Evolutionary conservation across 2,888 invertebrate species (phyloP), one percentile per base, ranked within the genome.

Genomic region (Venustoraphidia nigricollis): DNA sequence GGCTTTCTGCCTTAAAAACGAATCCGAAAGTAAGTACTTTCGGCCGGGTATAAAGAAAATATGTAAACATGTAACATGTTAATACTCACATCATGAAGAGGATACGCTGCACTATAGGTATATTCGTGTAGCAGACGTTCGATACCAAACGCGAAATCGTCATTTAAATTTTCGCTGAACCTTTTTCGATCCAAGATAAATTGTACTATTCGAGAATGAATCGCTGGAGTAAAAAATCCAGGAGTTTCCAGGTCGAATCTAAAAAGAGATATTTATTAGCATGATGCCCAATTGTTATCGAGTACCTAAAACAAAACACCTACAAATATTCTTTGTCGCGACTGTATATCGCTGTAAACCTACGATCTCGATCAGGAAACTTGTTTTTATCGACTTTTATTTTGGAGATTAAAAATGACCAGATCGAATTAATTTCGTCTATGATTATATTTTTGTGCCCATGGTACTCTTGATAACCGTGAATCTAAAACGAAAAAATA

Each of bases 261-360:
- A 62, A 9, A 64, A 63, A 47, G 41, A 36, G 34, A 48, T 53
- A 47, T 39, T 17, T 43, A 44, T n/a, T 47, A 41, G 44, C 48
- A 46, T 47, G 47, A 48, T 40, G 49, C 38, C 46, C 43, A 43
- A 49, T 41, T 47, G 40, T 45, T 42, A 44, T 42, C 34, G 17
- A 45, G 4, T 46, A 13, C 10, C 27, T 40, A 17, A 47, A 51
- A 37, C 46, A 37, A 40, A 41, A 46, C 9, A 77, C 86, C 81
- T 68, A 90, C 84, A 95, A 73, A 67, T 93, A 94, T 67, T 92
- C 89, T 65, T 89, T 90, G 62, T 93, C 92, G 56, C 89, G 78
- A 54, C 86, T 85, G 66, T 90, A 95, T 49, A 90, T 83, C 38
- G 91, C 89, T 34, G 91, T 90, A 58, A 91, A 87, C 47, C 83